Evolutionary conservation across 23 tunicate genomes (phyloP).

Genomic region (Aplidium turbinatum): DNA sequence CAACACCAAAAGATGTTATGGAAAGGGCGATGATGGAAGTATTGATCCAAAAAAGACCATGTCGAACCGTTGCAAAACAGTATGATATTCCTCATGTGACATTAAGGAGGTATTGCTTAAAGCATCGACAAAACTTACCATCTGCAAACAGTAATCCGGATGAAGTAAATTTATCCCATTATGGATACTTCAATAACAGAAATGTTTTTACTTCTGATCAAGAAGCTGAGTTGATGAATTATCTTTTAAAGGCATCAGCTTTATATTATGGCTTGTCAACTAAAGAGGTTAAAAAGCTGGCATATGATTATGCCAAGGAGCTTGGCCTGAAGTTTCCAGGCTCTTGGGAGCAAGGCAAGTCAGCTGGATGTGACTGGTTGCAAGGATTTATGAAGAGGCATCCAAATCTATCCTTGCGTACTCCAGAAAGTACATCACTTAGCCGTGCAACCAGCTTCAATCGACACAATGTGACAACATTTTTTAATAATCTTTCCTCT

Average conservation of each 20-base stretch:
- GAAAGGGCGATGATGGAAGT: no score
- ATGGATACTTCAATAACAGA: no score
- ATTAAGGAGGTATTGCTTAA: no score
- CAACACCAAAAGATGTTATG: no score
- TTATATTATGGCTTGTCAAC: background rate
- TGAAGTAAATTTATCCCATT: no score
- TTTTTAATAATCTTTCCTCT: background rate
- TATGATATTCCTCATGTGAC: no score
- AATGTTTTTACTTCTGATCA: no score
- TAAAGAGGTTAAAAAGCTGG: background rate
- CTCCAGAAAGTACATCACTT: conserved; percentile 1
- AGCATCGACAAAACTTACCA: no score
- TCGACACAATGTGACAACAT: background rate
- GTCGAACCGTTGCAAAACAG: no score
- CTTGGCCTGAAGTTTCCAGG: background rate
- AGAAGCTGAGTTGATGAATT: no score
- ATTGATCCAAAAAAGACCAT: no score
- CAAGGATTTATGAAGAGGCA: background rate
- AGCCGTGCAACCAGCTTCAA: conserved; percentile 21
- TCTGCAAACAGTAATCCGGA: no score
- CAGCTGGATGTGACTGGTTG: background rate
- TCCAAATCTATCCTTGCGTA: background rate
- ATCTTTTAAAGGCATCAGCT: background rate
- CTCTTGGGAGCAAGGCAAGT: background rate
- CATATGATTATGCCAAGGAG: background rate